Evolutionary conservation across 1,140 invertebrate species (phyloP).

Genomic region (Heliconius hermathena): DNA sequence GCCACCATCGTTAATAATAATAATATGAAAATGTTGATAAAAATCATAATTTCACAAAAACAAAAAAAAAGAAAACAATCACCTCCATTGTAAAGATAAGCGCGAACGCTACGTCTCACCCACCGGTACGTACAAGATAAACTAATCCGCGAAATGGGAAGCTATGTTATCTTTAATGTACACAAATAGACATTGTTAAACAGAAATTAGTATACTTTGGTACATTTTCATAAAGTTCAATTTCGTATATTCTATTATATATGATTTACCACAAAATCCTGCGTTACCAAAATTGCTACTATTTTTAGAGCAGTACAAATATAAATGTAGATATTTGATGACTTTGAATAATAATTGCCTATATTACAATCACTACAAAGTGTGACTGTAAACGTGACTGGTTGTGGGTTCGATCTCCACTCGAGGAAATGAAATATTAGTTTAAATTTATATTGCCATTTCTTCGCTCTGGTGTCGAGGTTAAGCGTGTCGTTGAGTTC

Average conservation of each 20-base stretch:
- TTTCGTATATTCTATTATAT: neutral
- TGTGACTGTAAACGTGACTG: no score
- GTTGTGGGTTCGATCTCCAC: no score
- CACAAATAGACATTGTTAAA: neutral
- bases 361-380: no score
- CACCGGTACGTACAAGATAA: neutral
- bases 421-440: no score
- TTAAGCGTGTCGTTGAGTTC: no score
- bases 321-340: neutral
- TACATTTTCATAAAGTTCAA: neutral
- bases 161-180: neutral
- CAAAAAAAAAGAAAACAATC: neutral
- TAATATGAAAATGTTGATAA: neutral
- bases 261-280: neutral
- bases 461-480: no score
- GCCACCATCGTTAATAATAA: neutral
- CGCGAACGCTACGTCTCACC: neutral
- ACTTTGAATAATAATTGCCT: neutral
- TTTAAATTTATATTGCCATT: no score
- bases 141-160: conserved; percentile 10
- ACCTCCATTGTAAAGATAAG: conserved; percentile 16
- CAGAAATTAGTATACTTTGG: neutral
- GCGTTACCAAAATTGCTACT: neutral
- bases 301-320: neutral
- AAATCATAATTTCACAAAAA: neutral